Conservation (phyloP, 2,113 vertebrate genomes). For the Thunnus maccoyii region DNA sequence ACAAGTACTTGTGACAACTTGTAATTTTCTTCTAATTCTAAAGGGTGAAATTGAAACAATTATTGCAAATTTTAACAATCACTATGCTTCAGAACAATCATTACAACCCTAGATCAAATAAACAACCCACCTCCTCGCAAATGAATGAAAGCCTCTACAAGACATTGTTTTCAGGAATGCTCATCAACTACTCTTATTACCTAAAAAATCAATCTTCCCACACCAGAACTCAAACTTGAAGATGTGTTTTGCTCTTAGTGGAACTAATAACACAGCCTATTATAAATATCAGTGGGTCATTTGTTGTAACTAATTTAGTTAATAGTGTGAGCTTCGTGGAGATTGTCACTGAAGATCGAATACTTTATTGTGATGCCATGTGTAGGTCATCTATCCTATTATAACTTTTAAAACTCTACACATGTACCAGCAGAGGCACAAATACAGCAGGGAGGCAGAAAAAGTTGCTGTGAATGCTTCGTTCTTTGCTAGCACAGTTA, state of each 20-base stretch:
- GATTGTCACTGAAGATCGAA: neutral
- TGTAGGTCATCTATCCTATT: too few species aligned
- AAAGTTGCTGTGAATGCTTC: conserved; percentile 10
- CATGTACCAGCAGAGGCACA: neutral
- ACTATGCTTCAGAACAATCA: neutral
- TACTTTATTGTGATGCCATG: neutral
- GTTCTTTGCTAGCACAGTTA: conserved; percentile 21
- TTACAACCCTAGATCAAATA: neutral
- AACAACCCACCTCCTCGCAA: neutral
- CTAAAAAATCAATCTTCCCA: neutral
- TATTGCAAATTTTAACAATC: neutral
- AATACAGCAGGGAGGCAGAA: conserved; percentile 1
- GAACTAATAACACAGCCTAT: neutral
- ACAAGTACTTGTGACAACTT: neutral
- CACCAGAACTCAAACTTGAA: neutral
- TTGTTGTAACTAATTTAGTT: neutral
- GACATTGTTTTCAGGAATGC: neutral
- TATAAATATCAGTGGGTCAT: too few species aligned
- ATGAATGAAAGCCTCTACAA: neutral
- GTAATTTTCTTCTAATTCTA: neutral
- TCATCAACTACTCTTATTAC: neutral
- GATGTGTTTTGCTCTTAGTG: neutral
- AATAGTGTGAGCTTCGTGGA: neutral
- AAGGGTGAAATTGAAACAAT: neutral
- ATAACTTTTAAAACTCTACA: conserved; percentile 23